Percentiles rank a stretch among this genome's conserved stretches.
Conservation (phyloP, 53 echinoderm and acorn worm species). For the Echinometra lucunter region DNA sequence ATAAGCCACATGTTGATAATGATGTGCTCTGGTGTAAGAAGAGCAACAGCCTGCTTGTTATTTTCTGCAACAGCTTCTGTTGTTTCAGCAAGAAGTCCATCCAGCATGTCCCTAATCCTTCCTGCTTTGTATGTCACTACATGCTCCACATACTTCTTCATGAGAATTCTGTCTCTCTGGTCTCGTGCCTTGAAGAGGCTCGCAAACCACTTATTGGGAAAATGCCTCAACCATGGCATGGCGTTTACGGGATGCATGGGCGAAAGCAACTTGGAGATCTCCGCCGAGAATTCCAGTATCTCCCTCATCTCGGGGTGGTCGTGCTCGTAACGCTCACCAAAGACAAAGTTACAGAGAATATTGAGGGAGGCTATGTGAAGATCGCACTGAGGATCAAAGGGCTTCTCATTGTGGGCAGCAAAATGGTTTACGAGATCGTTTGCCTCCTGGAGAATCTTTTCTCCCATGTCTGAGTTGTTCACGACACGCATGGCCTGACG, state of each 20-base stretch:
- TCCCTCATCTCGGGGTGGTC: constrained; percentile 91
- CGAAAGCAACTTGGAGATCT: constrained; percentile 95
- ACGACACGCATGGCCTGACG: constrained; percentile 91
- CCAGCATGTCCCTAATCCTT: constrained; percentile 89
- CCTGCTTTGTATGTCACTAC: constrained; percentile 95
- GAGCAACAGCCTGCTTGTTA: constrained; percentile 83
- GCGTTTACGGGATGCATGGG: constrained; percentile 97
- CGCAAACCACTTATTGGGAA: constrained; percentile 99
- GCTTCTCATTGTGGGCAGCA: constrained; percentile 73
- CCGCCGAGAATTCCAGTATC: constrained; percentile 93
- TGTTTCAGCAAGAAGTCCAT: constrained; percentile 89
- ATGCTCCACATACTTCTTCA: constrained; percentile 96
- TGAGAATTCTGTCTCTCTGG: constrained; percentile 92
- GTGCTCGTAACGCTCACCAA: constrained; percentile 91
- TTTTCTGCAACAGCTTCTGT: constrained; percentile 91
- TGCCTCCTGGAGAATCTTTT: constrained; percentile 91
- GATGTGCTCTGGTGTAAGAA: constrained; percentile 95
- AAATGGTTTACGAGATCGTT: constrained; percentile 84
- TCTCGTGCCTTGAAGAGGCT: constrained; percentile 91
- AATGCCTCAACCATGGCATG: constrained; percentile 95
- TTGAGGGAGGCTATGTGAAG: constrained; percentile 94
- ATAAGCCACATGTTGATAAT: constrained; percentile 99
- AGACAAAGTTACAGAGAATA: constrained; percentile 96
- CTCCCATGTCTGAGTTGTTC: constrained; percentile 84
- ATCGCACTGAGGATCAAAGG: constrained; percentile 94